Percentiles rank a stretch among this genome's conserved stretches.
phyloP scores from a whole-genome alignment of 2,113 vertebrate species.

The human region DNA sequence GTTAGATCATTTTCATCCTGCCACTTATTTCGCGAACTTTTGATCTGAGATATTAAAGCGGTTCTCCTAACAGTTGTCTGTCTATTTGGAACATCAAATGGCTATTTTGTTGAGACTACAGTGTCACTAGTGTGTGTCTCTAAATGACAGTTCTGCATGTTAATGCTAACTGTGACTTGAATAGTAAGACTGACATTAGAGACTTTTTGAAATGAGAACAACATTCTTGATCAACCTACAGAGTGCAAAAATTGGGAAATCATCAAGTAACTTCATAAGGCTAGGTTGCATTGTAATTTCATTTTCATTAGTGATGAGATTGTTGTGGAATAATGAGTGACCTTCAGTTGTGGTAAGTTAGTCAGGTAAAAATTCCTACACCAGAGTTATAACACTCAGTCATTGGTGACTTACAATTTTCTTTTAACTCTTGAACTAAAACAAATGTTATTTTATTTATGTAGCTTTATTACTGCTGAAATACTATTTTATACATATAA shows the following conservation, averaged over 20 bases:
- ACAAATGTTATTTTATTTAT: neutral
- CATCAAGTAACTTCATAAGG: neutral
- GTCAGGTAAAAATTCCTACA: neutral
- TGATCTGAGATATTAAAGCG: neutral
- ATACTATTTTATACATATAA: neutral
- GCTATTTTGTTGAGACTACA: slow-evolving; percentile 40
- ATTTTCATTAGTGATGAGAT: slow-evolving; percentile 26
- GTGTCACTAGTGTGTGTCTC: neutral
- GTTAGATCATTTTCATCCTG: neutral
- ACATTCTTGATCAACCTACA: neutral
- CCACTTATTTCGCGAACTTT: slow-evolving; percentile 16
- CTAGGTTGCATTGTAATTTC: slow-evolving; percentile 12
- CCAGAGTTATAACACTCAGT: neutral
- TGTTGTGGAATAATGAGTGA: neutral
- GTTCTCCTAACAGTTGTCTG: slow-evolving; percentile 41
- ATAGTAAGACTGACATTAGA: neutral
- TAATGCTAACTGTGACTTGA: slow-evolving; percentile 34
- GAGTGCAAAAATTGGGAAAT: slow-evolving; percentile 14
- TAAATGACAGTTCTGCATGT: neutral
- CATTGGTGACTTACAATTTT: neutral
- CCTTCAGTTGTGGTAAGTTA: neutral
- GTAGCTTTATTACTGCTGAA: neutral
- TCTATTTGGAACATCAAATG: neutral
- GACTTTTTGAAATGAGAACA: slow-evolving; percentile 24
- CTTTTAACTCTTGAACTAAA: neutral